Evolutionary conservation across 2,113 vertebrate species (phyloP).

Genomic region (Passer montanus): DNA sequence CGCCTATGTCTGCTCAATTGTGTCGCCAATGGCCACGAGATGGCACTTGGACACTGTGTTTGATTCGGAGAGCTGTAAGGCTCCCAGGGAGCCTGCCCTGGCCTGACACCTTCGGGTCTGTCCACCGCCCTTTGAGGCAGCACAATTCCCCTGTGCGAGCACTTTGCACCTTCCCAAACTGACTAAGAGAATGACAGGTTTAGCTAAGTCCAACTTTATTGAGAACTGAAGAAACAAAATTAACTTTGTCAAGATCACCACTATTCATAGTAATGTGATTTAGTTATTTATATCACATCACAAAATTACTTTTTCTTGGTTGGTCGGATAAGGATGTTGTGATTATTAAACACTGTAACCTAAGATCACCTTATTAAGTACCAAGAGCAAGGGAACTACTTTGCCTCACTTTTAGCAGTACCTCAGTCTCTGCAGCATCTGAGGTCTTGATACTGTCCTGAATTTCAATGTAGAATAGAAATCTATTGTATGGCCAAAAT

Average conservation of each 20-base stretch:
- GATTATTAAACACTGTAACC: neutral
- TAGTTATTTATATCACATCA: neutral
- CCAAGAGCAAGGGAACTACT: neutral
- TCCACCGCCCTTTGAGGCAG: neutral
- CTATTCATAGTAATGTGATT: neutral
- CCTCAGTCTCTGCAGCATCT: neutral
- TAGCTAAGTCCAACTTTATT: neutral
- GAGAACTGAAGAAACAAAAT: neutral
- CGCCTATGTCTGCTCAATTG: rapidly evolving
- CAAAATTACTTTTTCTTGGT: neutral
- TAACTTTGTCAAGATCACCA: neutral
- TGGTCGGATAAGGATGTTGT: neutral
- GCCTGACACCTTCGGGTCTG: rapidly evolving
- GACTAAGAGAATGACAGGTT: neutral
- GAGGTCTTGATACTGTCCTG: neutral
- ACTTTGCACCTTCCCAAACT: neutral
- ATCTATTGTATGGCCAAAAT: neutral
- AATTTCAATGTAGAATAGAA: neutral
- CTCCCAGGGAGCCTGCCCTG: neutral
- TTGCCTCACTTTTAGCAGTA: neutral
- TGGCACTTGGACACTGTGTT: constrained; percentile 31
- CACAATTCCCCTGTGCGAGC: neutral
- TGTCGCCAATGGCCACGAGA: constrained; percentile 30
- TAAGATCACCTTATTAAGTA: neutral
- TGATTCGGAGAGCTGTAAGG: neutral